phyloP scores from a whole-genome alignment of 2,113 vertebrate genomes.

The Verasper variegatus region DNA sequence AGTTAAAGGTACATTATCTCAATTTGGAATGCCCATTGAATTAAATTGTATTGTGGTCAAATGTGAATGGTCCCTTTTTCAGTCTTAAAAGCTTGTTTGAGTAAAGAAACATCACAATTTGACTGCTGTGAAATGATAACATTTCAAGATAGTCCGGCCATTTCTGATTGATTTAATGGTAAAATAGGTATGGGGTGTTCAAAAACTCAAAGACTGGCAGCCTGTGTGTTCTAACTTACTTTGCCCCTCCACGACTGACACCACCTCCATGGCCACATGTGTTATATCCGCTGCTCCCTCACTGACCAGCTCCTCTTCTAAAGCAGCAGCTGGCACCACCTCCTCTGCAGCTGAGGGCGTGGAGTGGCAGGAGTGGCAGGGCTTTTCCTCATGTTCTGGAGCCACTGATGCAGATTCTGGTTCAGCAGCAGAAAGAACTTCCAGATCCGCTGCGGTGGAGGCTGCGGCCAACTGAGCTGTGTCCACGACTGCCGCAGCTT shows the following conservation, averaged over 20 bases:
- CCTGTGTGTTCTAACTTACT: conserved; percentile 62
- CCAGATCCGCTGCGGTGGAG: conserved; percentile 26
- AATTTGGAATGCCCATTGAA: background rate
- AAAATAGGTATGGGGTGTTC: background rate
- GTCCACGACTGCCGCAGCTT: background rate
- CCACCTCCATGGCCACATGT: conserved; percentile 23
- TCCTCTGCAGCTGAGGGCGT: conserved; percentile 31
- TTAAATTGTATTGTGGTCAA: too few relatives aligned
- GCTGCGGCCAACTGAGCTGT: conserved; percentile 42
- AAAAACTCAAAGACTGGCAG: background rate
- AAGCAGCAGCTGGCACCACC: conserved; percentile 34
- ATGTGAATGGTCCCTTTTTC: too few relatives aligned
- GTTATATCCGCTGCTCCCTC: conserved; percentile 12
- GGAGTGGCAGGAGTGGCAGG: conserved; percentile 53
- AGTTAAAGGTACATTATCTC: background rate
- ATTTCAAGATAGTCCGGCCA: background rate
- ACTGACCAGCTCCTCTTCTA: background rate
- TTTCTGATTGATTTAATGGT: background rate
- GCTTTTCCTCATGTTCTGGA: conserved; percentile 7
- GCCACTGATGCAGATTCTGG: conserved; percentile 18
- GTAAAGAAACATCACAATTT: too few relatives aligned
- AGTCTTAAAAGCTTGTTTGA: too few relatives aligned
- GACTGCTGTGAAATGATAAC: background rate
- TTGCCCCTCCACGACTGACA: conserved; percentile 30
- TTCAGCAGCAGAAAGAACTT: conserved; percentile 36